Evolutionary conservation across 2,888 invertebrate species (phyloP), one percentile per base, ranked within the genome.

Genomic region (Leptinotarsa peninsularis): DNA sequence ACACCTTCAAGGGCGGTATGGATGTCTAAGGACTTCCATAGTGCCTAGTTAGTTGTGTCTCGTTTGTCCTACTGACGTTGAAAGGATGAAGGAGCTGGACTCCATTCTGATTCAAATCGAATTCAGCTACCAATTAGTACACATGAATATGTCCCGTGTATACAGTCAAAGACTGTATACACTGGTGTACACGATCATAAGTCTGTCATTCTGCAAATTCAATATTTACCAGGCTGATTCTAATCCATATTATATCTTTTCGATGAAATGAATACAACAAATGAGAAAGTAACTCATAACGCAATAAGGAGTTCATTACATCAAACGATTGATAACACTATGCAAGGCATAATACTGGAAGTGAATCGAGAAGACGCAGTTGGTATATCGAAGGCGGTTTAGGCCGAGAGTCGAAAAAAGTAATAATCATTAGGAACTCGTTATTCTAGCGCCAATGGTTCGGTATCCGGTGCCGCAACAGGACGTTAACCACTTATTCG

Each of bases 381-480:
- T 67, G 43, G 56, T 75, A 67, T 63, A 68, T 68, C 54, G 71
- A 70, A 70, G 66, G 73, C 49, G 14, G 71, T 75, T 81, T 75
- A 77, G 79, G 78, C 70, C 72, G 78, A 77, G 78, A 81, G 74
- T 81, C 77, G 76, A 74, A 74, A 60, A 73, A 56, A 56, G 75
- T 78, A 77, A 81, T 81, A 80, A 79, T 81, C 81, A 80, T 80
- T 80, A 80, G 78, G 77, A 81, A 80, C 80, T 80, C 80, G 81
- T 81, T 81, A 80, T 78, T 76, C 78, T 73, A 77, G 71, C 77
- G 71, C 78, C 75, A 79, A 81, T 80, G 74, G 80, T 81, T 77
- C 72, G 72, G 78, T 78, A 81, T 82, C 82, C 81, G 81, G 81
- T 78, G 74, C 77, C 74, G 76, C 72, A 78, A 77, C 78, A 79